phyloP scores from a whole-genome alignment of 2,113 vertebrate species.

The Macroglossus sobrinus region DNA sequence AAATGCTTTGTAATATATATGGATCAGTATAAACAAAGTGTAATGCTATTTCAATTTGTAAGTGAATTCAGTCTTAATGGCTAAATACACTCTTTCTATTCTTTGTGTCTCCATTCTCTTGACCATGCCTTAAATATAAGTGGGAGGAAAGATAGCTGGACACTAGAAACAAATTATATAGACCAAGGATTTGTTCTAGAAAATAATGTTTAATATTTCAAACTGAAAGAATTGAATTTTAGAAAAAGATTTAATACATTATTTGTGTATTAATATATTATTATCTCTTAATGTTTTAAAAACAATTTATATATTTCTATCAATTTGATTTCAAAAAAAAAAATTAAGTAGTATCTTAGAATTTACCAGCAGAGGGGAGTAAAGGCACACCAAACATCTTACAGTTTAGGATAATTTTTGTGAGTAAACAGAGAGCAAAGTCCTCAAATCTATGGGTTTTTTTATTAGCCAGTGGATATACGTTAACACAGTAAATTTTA shows the following conservation, averaged over 20 bases:
- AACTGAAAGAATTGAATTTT: not conserved
- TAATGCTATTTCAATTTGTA: conserved; percentile 51
- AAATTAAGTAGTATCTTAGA: not conserved
- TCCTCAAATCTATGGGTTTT: not conserved
- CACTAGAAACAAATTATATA: not conserved
- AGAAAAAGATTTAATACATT: not conserved
- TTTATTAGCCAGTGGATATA: conserved; percentile 26
- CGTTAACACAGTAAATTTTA: not conserved
- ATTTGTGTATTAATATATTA: too few relatives aligned
- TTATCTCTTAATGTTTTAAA: not conserved
- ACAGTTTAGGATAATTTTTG: not conserved
- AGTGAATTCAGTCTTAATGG: not conserved
- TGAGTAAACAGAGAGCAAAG: conserved; percentile 36
- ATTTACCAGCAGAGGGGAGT: conserved; percentile 80
- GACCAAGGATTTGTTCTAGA: conserved; percentile 2
- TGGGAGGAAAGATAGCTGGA: not conserved
- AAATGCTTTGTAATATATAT: not conserved
- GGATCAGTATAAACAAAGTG: not conserved
- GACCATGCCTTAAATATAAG: not conserved
- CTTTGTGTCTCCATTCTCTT: not conserved
- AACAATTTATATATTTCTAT: not conserved
- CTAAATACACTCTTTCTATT: not conserved
- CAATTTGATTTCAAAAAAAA: not conserved
- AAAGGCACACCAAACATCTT: conserved; percentile 61
- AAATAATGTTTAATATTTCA: not conserved